Percentiles rank a stretch among this genome's conserved stretches.
These are phyloP conservation scores for Upupa epops DNA, from an alignment of 2,113 vertebrate species.

Conservation along the genomic window DNA sequence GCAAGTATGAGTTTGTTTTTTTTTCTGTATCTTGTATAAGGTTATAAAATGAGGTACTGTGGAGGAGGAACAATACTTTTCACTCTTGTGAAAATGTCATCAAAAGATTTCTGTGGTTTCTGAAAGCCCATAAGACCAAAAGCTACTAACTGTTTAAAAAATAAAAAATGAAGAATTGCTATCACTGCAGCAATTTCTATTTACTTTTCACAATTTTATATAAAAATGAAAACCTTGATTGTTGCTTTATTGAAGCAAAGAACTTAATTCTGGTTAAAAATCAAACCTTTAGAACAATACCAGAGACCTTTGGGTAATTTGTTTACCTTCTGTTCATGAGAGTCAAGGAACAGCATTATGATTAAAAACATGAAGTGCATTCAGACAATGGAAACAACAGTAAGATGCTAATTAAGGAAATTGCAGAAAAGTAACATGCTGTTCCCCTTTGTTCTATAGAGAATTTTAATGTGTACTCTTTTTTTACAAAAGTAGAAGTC, in stretches of 20 bases:
- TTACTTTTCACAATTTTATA: neutral
- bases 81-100: neutral
- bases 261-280: neutral
- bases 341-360: neutral
- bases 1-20: accelerated
- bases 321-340: slow-evolving; percentile 20
- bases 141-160: neutral
- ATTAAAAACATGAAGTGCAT: neutral
- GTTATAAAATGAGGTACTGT: neutral
- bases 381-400: slow-evolving; percentile 1
- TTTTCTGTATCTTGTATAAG: neutral
- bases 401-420: slow-evolving; percentile 22
- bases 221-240: neutral
- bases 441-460: neutral
- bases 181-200: neutral
- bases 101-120: neutral
- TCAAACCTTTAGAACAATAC: neutral
- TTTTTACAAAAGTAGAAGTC: neutral
- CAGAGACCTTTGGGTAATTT: slow-evolving; percentile 31
- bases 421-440: neutral
- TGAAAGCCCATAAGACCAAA: neutral
- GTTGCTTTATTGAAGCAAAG: neutral
- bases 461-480: neutral
- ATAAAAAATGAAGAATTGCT: neutral
- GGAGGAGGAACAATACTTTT: neutral